Evolutionary conservation across 2,888 invertebrate genomes (phyloP).

Genomic region (Caenorhabditis sp.): DNA sequence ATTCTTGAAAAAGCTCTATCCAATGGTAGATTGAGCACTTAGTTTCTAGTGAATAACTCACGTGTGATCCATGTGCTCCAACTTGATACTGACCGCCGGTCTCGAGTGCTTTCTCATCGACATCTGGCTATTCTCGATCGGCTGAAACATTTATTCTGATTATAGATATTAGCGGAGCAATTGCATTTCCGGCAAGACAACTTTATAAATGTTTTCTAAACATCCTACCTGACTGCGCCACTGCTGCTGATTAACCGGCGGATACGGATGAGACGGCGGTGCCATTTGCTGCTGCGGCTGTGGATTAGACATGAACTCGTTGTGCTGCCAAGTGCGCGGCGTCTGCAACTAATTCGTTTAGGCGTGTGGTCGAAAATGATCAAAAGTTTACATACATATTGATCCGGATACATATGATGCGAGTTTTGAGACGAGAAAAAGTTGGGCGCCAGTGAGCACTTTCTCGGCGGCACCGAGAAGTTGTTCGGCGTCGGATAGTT

Average conservation of each 20-base stretch:
- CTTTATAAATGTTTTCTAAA: not conserved
- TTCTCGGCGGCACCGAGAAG: conserved; percentile 47
- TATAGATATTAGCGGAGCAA: too few species aligned
- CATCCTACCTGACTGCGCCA: conserved; percentile 30
- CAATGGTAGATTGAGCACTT: not conserved
- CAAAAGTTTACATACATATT: conserved; percentile 56
- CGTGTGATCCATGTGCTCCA: conserved; percentile 43
- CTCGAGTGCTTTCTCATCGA: conserved; percentile 45
- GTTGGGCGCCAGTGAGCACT: conserved; percentile 54
- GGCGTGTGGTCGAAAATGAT: too few species aligned
- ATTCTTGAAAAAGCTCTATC: too few species aligned
- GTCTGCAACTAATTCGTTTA: too few species aligned
- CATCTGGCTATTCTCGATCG: conserved; percentile 1
- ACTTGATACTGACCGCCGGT: conserved; percentile 32
- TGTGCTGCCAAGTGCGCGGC: conserved; percentile 50
- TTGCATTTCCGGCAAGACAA: not conserved
- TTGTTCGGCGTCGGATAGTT: conserved; percentile 40
- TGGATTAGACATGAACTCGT: conserved; percentile 45
- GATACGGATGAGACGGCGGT: too few species aligned
- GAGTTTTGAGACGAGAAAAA: conserved; percentile 58
- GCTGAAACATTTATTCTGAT: conserved; percentile 8
- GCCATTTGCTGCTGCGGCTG: conserved; percentile 8
- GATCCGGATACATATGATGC: conserved; percentile 59
- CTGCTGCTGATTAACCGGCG: conserved; percentile 25
- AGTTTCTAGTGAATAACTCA: conserved; percentile 8